Conservation (phyloP, 2,888 invertebrate species). For the Prenolepis imparis region DNA sequence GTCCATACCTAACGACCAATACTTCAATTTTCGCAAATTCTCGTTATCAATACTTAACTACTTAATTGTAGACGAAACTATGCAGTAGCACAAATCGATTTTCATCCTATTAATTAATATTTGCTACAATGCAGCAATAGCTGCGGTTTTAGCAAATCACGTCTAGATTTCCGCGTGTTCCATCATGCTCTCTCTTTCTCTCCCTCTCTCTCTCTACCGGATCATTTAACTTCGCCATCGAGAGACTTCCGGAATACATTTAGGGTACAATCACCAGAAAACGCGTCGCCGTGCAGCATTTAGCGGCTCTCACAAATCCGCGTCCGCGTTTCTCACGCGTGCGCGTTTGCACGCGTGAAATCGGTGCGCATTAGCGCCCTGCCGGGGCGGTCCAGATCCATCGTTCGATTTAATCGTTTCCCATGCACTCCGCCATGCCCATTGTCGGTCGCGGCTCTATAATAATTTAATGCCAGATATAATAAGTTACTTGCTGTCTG, state of each 20-base stretch:
- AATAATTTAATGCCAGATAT: conserved; percentile 86
- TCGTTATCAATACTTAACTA: conserved; percentile 27
- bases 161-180: conserved; percentile 37
- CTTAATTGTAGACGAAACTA: conserved; percentile 32
- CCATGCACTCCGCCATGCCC: conserved; percentile 85
- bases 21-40: conserved; percentile 30
- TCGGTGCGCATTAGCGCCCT: conserved; percentile 63
- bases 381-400: conserved; percentile 78
- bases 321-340: conserved; percentile 41
- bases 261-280: conserved; percentile 34
- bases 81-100: conserved; percentile 15
- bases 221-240: conserved; percentile 31
- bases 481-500: conserved; percentile 86
- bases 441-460: conserved; percentile 84
- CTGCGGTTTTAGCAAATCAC: conserved; percentile 33
- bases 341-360: conserved; percentile 61
- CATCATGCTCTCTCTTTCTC: neutral
- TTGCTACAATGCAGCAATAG: conserved; percentile 13
- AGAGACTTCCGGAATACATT: conserved; percentile 47
- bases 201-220: neutral
- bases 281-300: conserved; percentile 37
- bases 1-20: neutral
- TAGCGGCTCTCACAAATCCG: conserved; percentile 18
- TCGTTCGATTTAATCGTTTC: conserved; percentile 86
- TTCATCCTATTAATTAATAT: conserved; percentile 47